A percentile compares a stretch with the other conserved stretches of the same genome.
phyloP scores from a whole-genome alignment of 2,113 vertebrate species.

The Elgaria multicarinata region DNA sequence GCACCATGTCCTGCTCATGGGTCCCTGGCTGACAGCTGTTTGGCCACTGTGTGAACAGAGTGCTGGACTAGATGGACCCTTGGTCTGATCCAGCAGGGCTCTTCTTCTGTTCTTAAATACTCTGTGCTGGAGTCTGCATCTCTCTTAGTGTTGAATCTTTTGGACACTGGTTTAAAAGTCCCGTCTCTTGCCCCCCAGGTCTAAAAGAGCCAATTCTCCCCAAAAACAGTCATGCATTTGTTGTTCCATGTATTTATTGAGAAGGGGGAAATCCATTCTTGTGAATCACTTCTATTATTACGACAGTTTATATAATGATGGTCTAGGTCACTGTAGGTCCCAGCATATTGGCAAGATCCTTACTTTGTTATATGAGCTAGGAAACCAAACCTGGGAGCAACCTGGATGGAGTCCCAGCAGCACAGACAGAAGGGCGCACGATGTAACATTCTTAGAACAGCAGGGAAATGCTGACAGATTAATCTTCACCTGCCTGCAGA shows the following conservation, averaged over 20 bases:
- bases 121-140: not conserved
- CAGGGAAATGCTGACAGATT: constrained; percentile 61
- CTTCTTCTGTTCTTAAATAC: too few species aligned
- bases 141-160: not conserved
- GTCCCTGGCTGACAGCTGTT: too few species aligned
- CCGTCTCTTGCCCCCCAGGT: not conserved
- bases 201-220: not conserved
- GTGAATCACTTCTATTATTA: constrained; percentile 35
- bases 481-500: constrained; percentile 57
- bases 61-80: too few species aligned
- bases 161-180: not conserved
- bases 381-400: constrained; percentile 53
- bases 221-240: not conserved
- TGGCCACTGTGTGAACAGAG: too few species aligned
- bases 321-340: constrained; percentile 49
- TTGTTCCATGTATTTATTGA: not conserved
- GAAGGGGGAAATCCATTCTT: not conserved
- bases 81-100: too few species aligned
- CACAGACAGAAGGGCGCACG: constrained; percentile 58
- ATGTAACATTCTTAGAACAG: constrained; percentile 56
- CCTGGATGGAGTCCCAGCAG: constrained; percentile 33
- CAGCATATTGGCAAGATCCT: not conserved
- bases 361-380: constrained; percentile 57
- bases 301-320: constrained; percentile 45
- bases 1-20: too few species aligned